These are phyloP conservation scores for Sinosuthora webbiana DNA, from an alignment of 2,113 vertebrate genomes.

Conservation along the genomic window DNA sequence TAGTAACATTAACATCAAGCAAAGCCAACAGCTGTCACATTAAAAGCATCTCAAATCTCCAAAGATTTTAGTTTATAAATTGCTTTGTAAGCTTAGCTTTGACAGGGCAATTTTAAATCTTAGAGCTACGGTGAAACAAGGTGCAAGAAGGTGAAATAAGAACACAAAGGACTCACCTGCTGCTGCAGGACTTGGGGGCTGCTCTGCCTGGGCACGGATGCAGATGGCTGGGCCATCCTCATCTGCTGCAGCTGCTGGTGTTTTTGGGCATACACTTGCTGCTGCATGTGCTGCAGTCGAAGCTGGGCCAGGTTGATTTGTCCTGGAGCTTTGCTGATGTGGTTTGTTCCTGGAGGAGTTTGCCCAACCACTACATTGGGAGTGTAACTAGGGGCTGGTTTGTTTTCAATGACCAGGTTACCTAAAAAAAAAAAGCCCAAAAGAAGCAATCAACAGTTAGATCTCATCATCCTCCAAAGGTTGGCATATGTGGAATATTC, in stretches of 20 bases:
- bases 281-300: constrained; percentile 95
- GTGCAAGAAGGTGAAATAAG: neutral
- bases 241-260: constrained; percentile 89
- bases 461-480: neutral
- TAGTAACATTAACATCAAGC: neutral
- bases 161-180: constrained; percentile 74
- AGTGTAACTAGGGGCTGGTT: constrained; percentile 83
- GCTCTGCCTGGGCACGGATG: constrained; percentile 83
- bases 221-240: constrained; percentile 89
- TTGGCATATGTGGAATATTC: neutral
- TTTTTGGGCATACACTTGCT: constrained; percentile 91
- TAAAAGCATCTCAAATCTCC: neutral
- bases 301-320: constrained; percentile 98
- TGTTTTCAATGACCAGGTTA: constrained; percentile 94
- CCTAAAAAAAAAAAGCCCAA: constrained; percentile 72
- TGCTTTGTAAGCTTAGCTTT: neutral
- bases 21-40: constrained; percentile 20
- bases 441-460: neutral
- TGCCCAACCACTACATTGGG: constrained; percentile 87
- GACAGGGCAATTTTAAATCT: neutral
- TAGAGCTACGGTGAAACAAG: neutral
- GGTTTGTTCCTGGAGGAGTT: constrained; percentile 84
- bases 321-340: constrained; percentile 85
- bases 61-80: neutral
- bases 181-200: constrained; percentile 88